Base-by-base conservation (phyloP, 2,797 vertebrate species). In the Alcedo quadribrachys region DNA sequence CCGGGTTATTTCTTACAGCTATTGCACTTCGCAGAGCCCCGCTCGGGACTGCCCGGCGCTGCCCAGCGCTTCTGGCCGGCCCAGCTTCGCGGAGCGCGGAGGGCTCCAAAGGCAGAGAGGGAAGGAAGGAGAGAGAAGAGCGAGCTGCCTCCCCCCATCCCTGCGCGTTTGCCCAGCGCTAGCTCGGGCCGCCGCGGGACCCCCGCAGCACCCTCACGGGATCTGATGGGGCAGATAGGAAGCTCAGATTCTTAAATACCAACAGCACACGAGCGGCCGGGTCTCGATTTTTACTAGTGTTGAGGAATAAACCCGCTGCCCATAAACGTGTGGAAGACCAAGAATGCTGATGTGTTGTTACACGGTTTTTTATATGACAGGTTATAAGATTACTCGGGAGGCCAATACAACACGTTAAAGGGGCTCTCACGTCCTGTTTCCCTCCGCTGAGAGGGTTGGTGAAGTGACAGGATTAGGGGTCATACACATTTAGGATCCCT, bases 231-330 rank as follows among this genome's bases (percentile, higher is more conserved):
- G 40, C 68, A 2, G 40, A 48, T 61, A 67, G 12, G 6, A 12
- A 27, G 40, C 45, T 21, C 73, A 2, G 33, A 15, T 17, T 4
- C 58, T 30, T 4, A 15, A 21, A 3, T 1, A 28, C 5, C 80
- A 21, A 15, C n/a, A 48, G 80, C 82, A 25, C 79, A 8, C 1
- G 10, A 86, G 22, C 33, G 37, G 33, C 50, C 1, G 51, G 21
- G 27, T 57, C 68, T 69, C 57, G 16, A 43, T 61, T 88, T 93
- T 77, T 46, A 33, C 70, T 79, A 19, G 76, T 21, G 69, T 43
- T 60, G 3, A 24, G 76, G 80, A 87, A 87, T 63, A 66, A 93
- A 54, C 20, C 12, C 63, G 18, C 42, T 15, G 94, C 87, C 32
- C 55, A 37, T 40, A 53, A 89, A 60, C 11, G 46, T 0, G 8